Percentiles rank a stretch among this genome's conserved stretches.
phyloP scores from a whole-genome alignment of 2,888 invertebrate species.

The Drosophila hawaiiensis region DNA sequence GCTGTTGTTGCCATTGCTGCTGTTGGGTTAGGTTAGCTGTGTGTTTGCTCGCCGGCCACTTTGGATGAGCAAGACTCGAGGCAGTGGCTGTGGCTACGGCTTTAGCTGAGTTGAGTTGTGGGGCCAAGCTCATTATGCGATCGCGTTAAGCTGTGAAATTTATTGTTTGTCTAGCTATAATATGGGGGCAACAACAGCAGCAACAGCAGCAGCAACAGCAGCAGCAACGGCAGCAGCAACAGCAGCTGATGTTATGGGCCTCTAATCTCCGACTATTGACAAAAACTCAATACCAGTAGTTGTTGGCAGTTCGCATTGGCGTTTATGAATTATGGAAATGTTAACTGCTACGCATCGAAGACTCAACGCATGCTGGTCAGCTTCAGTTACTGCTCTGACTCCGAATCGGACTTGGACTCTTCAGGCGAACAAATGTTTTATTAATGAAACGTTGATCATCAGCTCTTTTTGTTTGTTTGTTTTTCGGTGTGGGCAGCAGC shows the following conservation, averaged over 20 bases:
- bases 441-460: slow-evolving; percentile 76
- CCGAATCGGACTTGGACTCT: slow-evolving; percentile 23
- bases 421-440: slow-evolving; percentile 78
- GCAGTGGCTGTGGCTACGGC: slow-evolving; percentile 5
- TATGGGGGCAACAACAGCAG: slow-evolving; percentile 41
- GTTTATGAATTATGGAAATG: slow-evolving; percentile 80
- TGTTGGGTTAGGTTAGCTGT: slow-evolving; percentile 22
- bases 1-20: slow-evolving; percentile 46
- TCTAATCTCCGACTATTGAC: slow-evolving; percentile 78
- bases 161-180: slow-evolving; percentile 74
- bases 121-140: slow-evolving; percentile 79
- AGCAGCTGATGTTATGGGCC: slow-evolving; percentile 51
- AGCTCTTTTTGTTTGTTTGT: slow-evolving; percentile 24
- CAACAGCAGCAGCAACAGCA: slow-evolving; percentile 14
- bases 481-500: slow-evolving; percentile 50
- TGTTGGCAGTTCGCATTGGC: slow-evolving; percentile 75
- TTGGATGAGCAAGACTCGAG: slow-evolving; percentile 29
- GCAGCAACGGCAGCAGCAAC: no score
- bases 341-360: slow-evolving; percentile 52
- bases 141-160: slow-evolving; percentile 84
- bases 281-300: slow-evolving; percentile 84
- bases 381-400: slow-evolving; percentile 7
- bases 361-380: slow-evolving; percentile 46
- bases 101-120: slow-evolving; percentile 6
- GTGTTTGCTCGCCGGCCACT: slow-evolving; percentile 70